Evolutionary conservation across 2,888 invertebrate species (phyloP).

Genomic region (Plusia festucae): DNA sequence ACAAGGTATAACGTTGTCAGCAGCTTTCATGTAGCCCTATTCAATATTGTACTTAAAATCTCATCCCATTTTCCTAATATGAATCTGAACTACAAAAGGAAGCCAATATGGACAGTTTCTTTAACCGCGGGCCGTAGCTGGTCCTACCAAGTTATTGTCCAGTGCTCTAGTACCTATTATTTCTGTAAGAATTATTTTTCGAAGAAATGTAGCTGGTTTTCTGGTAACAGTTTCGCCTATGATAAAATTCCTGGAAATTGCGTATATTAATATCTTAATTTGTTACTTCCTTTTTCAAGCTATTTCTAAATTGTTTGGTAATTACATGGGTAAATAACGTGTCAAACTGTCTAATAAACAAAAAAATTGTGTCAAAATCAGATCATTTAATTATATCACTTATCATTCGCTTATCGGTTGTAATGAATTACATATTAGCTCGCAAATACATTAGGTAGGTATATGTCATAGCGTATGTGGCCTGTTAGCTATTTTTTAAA

Average conservation of each 20-base stretch:
- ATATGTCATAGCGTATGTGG: constrained; percentile 37
- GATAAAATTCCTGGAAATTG: not conserved
- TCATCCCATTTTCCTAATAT: constrained; percentile 4
- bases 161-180: not conserved
- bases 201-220: not conserved
- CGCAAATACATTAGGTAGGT: constrained; percentile 33
- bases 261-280: not conserved
- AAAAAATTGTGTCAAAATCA: constrained; percentile 30
- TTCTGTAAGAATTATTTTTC: not conserved
- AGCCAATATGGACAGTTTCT: constrained; percentile 4
- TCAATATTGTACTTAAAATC: constrained; percentile 4
- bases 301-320: not conserved
- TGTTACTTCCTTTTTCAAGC: not conserved
- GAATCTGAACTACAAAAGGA: constrained; percentile 4
- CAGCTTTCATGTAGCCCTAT: constrained; percentile 1
- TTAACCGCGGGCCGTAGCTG: not conserved
- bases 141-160: not conserved
- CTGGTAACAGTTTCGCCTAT: not conserved
- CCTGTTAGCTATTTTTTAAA: constrained; percentile 50
- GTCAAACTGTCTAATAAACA: not conserved
- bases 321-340: not conserved
- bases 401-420: constrained; percentile 39
- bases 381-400: constrained; percentile 44
- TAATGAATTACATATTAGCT: constrained; percentile 46
- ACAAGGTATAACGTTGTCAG: not conserved